A percentile compares a stretch with the other conserved stretches of the same genome.
Evolutionary conservation across 2,888 invertebrate species (phyloP).

Genomic region (Macrosoma leucophasiata): DNA sequence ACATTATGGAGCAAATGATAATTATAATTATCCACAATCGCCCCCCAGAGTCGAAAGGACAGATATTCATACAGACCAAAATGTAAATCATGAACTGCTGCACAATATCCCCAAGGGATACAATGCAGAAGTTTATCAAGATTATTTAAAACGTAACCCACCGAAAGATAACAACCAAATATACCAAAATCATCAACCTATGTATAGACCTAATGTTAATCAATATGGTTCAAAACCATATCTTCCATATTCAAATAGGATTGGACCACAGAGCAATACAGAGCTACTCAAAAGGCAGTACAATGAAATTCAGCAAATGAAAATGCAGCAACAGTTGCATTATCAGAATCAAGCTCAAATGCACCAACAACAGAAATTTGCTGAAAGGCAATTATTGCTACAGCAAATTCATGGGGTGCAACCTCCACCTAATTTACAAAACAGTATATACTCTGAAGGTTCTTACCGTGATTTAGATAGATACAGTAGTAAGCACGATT

Average conservation of each 20-base stretch:
- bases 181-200: constrained; percentile 74
- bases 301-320: constrained; percentile 79
- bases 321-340: constrained; percentile 77
- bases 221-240: constrained; percentile 68
- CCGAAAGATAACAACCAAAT: constrained; percentile 74
- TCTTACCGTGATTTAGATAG: constrained; percentile 66
- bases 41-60: constrained; percentile 62
- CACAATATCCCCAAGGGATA: constrained; percentile 71
- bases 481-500: constrained; percentile 64
- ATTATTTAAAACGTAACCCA: constrained; percentile 73
- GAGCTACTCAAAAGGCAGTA: constrained; percentile 77
- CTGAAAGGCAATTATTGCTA: constrained; percentile 76
- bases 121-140: constrained; percentile 75
- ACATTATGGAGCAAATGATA: constrained; percentile 74
- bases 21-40: constrained; percentile 70
- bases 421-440: constrained; percentile 67
- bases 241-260: constrained; percentile 67
- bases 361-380: constrained; percentile 79
- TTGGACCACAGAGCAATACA: constrained; percentile 75
- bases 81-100: constrained; percentile 62
- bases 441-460: constrained; percentile 66
- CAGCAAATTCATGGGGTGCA: constrained; percentile 77
- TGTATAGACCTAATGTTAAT: constrained; percentile 63
- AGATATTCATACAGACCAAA: constrained; percentile 60
- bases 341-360: constrained; percentile 79